Percentiles rank a stretch among this genome's conserved stretches.
Conservation (phyloP, 2,888 invertebrate genomes). For the Euzetes globulus region DNA sequence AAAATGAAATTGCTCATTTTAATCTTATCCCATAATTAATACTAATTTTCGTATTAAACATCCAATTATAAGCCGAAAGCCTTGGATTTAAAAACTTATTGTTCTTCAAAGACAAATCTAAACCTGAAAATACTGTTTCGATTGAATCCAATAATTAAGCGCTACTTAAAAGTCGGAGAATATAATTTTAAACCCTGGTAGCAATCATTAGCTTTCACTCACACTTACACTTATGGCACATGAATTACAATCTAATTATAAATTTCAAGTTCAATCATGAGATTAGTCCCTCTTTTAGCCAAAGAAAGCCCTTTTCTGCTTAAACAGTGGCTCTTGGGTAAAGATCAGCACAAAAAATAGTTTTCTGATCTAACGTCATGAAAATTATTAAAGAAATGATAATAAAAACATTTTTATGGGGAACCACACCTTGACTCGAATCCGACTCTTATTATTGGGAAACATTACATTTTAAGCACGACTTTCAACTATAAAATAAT, state of each 20-base stretch:
- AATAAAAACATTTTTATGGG: not conserved
- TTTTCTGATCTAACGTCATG: too few species aligned
- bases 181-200: not conserved
- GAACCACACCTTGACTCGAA: not conserved
- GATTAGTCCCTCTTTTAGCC: not conserved
- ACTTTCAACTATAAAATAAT: slow-evolving; percentile 6
- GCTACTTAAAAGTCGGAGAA: not conserved
- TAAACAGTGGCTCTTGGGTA: too few species aligned
- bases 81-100: too few species aligned
- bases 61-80: too few species aligned
- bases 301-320: not conserved
- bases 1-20: too few species aligned
- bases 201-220: not conserved
- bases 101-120: too few species aligned
- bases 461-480: not conserved
- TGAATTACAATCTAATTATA: not conserved
- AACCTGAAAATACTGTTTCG: too few species aligned
- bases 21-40: too few species aligned
- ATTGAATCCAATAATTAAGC: too few species aligned
- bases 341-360: too few species aligned
- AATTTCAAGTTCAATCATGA: not conserved
- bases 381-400: too few species aligned
- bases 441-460: not conserved
- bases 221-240: not conserved
- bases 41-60: too few species aligned